Base-by-base conservation (phyloP, 1,140 invertebrate species). In the Elymnias hypermnestra region DNA sequence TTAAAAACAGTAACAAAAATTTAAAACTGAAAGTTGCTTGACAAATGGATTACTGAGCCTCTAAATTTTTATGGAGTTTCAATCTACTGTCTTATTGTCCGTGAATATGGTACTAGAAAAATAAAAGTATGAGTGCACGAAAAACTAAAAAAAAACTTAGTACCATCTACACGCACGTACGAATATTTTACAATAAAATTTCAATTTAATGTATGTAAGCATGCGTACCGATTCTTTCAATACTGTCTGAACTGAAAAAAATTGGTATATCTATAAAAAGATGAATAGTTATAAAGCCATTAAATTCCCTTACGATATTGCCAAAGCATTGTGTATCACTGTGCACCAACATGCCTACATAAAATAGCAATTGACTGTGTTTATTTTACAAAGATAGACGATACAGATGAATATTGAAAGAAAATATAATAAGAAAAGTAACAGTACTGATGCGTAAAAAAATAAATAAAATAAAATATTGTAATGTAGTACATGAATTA, bases 181-280 rank as follows among this genome's bases (percentile, higher is more conserved):
- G 28, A 31, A 45, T 12, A 13, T 21, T 31, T 39, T 45, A 39
- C 42, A 33, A 28, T 42, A 31, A 41, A 19, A 15, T 15, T 52
- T n/a, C 22, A 39, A 31, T 46, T 17, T 36, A 54, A 52, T 54
- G 42, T 58, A 65, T 70, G 59, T 68, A 69, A 65, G 74, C 77
- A 83, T 83, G 77, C 77, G 77, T 82, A 81, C 76, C 79, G 69
- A 73, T 76, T 77, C 48, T 70, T 72, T 76, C 67, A 83, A 76
- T 58, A 76, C 59, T 67, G 69, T 69, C 42, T 68, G 73, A 63
- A 83, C 79, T 83, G 76, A 48, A 81, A 81, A 76, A 82, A 70
- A 76, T 74, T 72, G 63, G 51, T 53, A 64, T 2, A 35, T 67
- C 57, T 62, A 58, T 68, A 57, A 72, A 44, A 68, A 39, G 55